phyloP scores from a whole-genome alignment of 1,140 invertebrate species.

The Camponotus pennsylvanicus region DNA sequence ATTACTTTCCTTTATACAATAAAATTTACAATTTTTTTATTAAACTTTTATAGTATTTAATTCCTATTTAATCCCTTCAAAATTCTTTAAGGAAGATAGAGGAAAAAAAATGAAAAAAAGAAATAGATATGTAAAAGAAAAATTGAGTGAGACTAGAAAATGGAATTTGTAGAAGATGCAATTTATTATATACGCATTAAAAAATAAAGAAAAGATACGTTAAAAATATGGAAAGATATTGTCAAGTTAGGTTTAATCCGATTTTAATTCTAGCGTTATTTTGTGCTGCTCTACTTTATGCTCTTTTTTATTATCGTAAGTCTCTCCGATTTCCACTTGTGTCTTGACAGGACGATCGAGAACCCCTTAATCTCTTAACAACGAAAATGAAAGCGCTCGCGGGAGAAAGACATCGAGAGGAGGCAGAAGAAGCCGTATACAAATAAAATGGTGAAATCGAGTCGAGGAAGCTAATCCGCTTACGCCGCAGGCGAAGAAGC shows the following conservation, averaged over 20 bases:
- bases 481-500: constrained; percentile 55
- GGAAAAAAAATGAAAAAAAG: not conserved
- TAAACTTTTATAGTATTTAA: not conserved
- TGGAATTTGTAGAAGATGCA: not conserved
- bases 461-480: constrained; percentile 78
- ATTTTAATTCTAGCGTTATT: constrained; percentile 25
- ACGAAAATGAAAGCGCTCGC: constrained; percentile 15
- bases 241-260: constrained; percentile 8
- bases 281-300: constrained; percentile 13
- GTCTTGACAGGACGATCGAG: not conserved
- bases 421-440: constrained; percentile 27
- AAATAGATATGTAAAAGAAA: not conserved
- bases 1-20: constrained; percentile 62
- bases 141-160: constrained; percentile 19
- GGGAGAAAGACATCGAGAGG: constrained; percentile 27
- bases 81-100: not conserved
- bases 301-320: constrained; percentile 55
- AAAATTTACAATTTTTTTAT: constrained; percentile 49
- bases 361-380: constrained; percentile 58
- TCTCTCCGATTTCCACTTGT: constrained; percentile 38
- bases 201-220: not conserved
- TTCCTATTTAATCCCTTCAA: constrained; percentile 35
- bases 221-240: not conserved
- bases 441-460: constrained; percentile 75
- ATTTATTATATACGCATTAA: constrained; percentile 4